These are phyloP conservation scores for Xenentodon cancila DNA, from an alignment of 2,797 vertebrate species.

Conservation along the genomic window DNA sequence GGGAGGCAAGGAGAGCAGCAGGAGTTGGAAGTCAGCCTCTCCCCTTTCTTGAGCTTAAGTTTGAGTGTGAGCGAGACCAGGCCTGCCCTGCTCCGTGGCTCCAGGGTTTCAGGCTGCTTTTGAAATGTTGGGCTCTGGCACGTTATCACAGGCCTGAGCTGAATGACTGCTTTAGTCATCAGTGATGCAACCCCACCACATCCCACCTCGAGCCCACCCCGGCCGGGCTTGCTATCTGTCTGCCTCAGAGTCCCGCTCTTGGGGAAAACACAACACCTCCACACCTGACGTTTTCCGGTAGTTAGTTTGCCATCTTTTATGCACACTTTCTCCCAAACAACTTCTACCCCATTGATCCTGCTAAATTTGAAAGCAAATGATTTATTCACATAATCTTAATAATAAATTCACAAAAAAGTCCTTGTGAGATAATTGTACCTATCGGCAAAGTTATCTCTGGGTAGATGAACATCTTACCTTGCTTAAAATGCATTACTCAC, in stretches of 20 bases:
- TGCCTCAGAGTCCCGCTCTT: slow-evolving; percentile 27
- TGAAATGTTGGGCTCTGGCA: slow-evolving; percentile 62
- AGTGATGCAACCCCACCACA: slow-evolving; percentile 46
- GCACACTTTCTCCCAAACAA: too few relatives aligned
- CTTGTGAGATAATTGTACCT: slow-evolving; percentile 4
- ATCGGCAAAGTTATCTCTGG: slow-evolving; percentile 7
- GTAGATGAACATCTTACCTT: slow-evolving; percentile 45
- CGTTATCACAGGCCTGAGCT: slow-evolving; percentile 64
- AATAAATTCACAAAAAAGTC: slow-evolving; percentile 8
- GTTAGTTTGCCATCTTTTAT: neutral
- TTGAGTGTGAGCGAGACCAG: slow-evolving; percentile 71
- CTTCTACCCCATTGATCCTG: neutral
- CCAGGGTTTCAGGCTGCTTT: slow-evolving; percentile 61
- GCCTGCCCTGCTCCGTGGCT: slow-evolving; percentile 73
- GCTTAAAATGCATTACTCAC: slow-evolving; percentile 65
- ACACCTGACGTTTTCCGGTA: slow-evolving; percentile 37
- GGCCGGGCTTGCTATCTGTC: slow-evolving; percentile 24
- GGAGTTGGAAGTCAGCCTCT: slow-evolving; percentile 71
- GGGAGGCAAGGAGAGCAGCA: slow-evolving; percentile 35
- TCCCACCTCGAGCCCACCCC: slow-evolving; percentile 18
- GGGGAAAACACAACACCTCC: slow-evolving; percentile 36
- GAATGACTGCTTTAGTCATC: slow-evolving; percentile 55
- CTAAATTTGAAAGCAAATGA: slow-evolving; percentile 7
- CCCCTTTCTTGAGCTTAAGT: slow-evolving; percentile 63
- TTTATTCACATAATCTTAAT: slow-evolving; percentile 8